A percentile compares a stretch with the other conserved stretches of the same genome.
phyloP scores from a whole-genome alignment of 2,797 vertebrate genomes.

The Natrix natrix region DNA sequence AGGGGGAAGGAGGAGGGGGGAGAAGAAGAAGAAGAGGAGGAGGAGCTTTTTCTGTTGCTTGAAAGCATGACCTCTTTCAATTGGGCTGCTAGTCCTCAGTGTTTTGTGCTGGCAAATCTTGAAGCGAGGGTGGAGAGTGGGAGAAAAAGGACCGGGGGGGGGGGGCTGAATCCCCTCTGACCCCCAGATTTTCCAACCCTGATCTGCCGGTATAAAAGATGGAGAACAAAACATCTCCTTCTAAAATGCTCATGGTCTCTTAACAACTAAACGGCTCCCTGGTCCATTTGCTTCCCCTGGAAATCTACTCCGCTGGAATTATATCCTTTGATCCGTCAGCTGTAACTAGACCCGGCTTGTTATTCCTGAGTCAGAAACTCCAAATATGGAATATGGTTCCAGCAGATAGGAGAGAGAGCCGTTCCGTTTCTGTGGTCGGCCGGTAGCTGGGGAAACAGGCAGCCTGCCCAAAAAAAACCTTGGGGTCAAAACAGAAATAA shows the following conservation, averaged over 20 bases:
- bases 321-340: background rate
- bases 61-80: background rate
- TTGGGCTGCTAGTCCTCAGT: background rate
- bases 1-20: too few species aligned
- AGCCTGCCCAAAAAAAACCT: background rate
- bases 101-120: background rate
- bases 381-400: background rate
- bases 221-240: background rate
- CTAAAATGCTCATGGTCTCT: background rate
- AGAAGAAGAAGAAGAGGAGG: too few species aligned
- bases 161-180: accelerated
- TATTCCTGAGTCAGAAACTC: accelerated
- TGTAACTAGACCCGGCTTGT: background rate
- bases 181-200: background rate
- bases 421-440: conserved; percentile 26
- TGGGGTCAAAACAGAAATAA: conserved; percentile 56
- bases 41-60: background rate
- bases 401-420: background rate
- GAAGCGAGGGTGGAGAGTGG: background rate
- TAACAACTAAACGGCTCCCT: background rate
- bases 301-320: too few species aligned
- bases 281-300: background rate
- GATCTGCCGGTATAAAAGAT: background rate
- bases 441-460: conserved; percentile 25
- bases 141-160: background rate